Conservation (phyloP, 2,888 invertebrate species). For the Patella ulyssiponensis region DNA sequence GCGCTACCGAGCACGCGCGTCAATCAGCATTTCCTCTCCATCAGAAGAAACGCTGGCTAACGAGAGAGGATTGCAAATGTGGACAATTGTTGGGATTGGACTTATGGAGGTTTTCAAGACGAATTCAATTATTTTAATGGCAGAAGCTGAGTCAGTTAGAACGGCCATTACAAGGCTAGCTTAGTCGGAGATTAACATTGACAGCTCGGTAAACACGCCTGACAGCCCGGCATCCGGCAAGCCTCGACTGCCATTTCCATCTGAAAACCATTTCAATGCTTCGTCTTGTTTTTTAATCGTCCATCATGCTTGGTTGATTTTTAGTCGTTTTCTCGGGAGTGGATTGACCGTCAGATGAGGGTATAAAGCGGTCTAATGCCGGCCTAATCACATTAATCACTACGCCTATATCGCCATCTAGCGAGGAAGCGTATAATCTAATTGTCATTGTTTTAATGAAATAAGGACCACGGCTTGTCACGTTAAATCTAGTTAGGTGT, state of each 20-base stretch:
- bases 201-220: conserved; percentile 10
- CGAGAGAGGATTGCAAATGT: background rate
- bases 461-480: background rate
- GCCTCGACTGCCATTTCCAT: background rate
- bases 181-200: background rate
- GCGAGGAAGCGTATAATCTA: background rate
- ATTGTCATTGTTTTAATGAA: conserved; percentile 8
- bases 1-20: conserved; percentile 4
- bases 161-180: conserved; percentile 3
- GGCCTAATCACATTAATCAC: conserved; percentile 11
- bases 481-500: no score
- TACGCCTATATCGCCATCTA: conserved; percentile 5
- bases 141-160: background rate
- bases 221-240: background rate
- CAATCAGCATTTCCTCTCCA: conserved; percentile 9
- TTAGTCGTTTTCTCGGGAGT: background rate
- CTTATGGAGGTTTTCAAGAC: background rate
- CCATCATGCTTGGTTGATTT: conserved; percentile 2
- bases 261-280: no score
- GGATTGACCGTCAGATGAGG: conserved; percentile 5
- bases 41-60: background rate
- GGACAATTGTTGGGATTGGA: background rate
- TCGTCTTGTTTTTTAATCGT: background rate
- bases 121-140: conserved; percentile 6
- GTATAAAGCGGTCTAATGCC: background rate